Evolutionary conservation across 2,888 invertebrate genomes (phyloP).

Genomic region (Acrobasis consociella): DNA sequence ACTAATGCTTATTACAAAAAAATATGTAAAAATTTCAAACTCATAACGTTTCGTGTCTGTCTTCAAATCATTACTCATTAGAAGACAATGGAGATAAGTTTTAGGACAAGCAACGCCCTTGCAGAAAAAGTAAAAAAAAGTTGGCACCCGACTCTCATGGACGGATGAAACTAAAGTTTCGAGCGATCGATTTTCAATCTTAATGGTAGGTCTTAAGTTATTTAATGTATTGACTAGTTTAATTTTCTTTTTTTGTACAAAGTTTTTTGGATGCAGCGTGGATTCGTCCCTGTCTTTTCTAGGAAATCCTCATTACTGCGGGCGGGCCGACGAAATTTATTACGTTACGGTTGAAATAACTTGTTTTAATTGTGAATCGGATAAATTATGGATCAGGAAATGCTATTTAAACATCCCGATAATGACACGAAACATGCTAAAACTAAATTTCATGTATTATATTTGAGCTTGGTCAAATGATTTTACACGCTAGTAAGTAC

Average conservation of each 20-base stretch:
- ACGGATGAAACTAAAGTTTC: neutral
- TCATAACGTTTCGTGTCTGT: constrained; percentile 20
- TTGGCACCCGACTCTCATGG: constrained; percentile 42
- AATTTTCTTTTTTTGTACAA: constrained; percentile 7
- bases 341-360: constrained; percentile 41
- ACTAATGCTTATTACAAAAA: constrained; percentile 2
- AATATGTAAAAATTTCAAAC: constrained; percentile 7
- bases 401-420: constrained; percentile 7
- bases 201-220: neutral
- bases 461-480: neutral
- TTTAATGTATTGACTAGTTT: constrained; percentile 10
- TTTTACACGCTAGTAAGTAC: neutral
- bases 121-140: constrained; percentile 40
- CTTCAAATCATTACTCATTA: constrained; percentile 29
- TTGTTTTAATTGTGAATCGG: constrained; percentile 26
- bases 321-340: constrained; percentile 46
- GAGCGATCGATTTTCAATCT: constrained; percentile 3
- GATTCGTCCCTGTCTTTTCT: constrained; percentile 51
- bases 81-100: constrained; percentile 18
- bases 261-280: constrained; percentile 48
- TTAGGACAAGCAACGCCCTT: constrained; percentile 39
- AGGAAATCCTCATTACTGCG: constrained; percentile 60
- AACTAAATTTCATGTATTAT: constrained; percentile 5
- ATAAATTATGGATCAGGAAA: constrained; percentile 23
- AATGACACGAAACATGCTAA: constrained; percentile 11